Evolutionary conservation across 23 tunicate genomes (phyloP).

Genomic region (Botrylloides violaceus): DNA sequence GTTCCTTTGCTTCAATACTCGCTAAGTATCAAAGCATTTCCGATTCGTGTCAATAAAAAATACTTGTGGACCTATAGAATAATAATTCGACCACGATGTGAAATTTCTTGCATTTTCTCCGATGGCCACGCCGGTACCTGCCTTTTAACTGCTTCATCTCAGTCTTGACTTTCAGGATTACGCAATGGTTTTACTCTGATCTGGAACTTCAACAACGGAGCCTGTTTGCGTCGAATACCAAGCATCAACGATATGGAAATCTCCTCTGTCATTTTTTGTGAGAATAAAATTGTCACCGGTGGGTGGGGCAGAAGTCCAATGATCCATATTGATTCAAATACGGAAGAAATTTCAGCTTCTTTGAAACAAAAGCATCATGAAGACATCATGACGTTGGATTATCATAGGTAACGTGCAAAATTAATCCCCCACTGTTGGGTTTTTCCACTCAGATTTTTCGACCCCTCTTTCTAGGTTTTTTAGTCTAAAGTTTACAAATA

Average conservation of each 20-base stretch:
- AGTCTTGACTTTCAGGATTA: slow-evolving; percentile 58
- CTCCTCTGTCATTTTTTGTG: slow-evolving; percentile 41
- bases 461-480: too few species aligned
- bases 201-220: slow-evolving; percentile 93
- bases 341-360: slow-evolving; percentile 28
- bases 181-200: slow-evolving; percentile 46
- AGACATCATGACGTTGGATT: slow-evolving; percentile 61
- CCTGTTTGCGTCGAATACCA: slow-evolving; percentile 41
- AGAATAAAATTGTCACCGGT: slow-evolving; percentile 45
- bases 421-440: too few species aligned
- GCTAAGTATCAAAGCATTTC: too few species aligned
- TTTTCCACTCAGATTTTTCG: too few species aligned
- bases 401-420: slow-evolving; percentile 27
- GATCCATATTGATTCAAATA: slow-evolving; percentile 37
- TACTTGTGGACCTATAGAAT: too few species aligned
- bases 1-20: too few species aligned
- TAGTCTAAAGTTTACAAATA: too few species aligned
- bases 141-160: too few species aligned
- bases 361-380: slow-evolving; percentile 46
- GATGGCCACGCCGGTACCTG: too few species aligned
- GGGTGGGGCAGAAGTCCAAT: slow-evolving; percentile 48
- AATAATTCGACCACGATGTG: too few species aligned
- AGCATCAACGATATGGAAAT: slow-evolving; percentile 49
- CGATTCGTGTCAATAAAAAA: too few species aligned
- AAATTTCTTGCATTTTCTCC: too few species aligned